phyloP scores from a whole-genome alignment of 2,113 vertebrate species.

The Albula glossodonta region DNA sequence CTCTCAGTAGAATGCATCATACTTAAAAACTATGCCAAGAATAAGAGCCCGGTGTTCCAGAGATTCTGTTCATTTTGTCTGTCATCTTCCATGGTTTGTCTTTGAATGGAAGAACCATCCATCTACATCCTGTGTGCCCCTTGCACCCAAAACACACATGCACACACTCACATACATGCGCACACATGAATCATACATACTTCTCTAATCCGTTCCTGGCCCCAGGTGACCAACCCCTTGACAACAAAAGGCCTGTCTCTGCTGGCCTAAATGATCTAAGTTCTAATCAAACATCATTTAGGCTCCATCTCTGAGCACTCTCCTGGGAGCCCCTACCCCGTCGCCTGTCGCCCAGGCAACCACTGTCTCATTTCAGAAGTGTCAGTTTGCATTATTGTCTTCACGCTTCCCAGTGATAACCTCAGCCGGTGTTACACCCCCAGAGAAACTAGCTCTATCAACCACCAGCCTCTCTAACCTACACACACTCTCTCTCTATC shows the following conservation, averaged over 20 bases:
- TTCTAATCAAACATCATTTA: constrained; percentile 92
- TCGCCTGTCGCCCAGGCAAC: constrained; percentile 96
- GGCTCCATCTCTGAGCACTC: constrained; percentile 85
- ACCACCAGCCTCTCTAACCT: constrained; percentile 37
- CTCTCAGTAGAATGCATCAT: background rate
- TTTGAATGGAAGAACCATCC: background rate
- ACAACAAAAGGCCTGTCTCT: constrained; percentile 82
- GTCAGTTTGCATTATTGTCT: constrained; percentile 99
- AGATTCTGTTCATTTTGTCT: background rate
- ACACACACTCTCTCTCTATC: constrained; percentile 19
- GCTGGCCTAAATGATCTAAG: constrained; percentile 92
- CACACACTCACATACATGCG: background rate
- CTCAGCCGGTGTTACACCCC: constrained; percentile 56
- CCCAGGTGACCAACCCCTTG: constrained; percentile 40
- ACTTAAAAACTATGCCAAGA: background rate
- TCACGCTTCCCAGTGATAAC: constrained; percentile 94
- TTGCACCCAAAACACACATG: background rate
- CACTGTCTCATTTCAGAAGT: constrained; percentile 98
- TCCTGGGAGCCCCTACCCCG: constrained; percentile 84
- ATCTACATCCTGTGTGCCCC: background rate
- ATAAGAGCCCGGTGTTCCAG: background rate
- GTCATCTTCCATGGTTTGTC: background rate
- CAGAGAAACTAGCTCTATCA: constrained; percentile 41
- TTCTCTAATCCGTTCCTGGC: constrained; percentile 8
- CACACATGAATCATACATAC: constrained; percentile 11